These are phyloP conservation scores for Melipona beecheii DNA, from an alignment of 2,888 invertebrate genomes.

Conservation along the genomic window DNA sequence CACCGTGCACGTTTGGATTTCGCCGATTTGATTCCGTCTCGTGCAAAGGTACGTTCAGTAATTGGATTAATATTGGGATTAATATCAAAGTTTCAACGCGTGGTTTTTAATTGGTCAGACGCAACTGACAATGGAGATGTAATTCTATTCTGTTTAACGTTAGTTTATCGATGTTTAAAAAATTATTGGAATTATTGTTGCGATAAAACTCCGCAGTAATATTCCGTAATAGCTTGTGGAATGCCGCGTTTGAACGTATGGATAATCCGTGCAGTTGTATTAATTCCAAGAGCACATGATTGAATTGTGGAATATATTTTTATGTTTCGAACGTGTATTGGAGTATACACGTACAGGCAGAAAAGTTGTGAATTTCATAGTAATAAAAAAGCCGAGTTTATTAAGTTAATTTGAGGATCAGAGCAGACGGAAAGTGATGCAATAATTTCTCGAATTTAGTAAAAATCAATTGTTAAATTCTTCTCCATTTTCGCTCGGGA, in stretches of 20 bases:
- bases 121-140: neutral
- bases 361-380: neutral
- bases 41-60: constrained; percentile 17
- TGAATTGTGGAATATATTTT: neutral
- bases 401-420: neutral
- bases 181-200: neutral
- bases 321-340: neutral
- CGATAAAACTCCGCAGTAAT: too few species aligned
- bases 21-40: neutral
- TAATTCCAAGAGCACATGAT: neutral
- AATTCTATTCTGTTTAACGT: neutral
- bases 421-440: neutral
- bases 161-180: neutral
- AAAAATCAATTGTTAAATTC: neutral
- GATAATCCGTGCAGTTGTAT: neutral
- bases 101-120: neutral
- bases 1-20: neutral
- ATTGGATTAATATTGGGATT: neutral
- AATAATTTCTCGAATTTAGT: neutral
- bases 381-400: too few species aligned
- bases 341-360: neutral
- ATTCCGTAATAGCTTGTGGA: neutral
- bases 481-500: neutral
- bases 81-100: neutral
- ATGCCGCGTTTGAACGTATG: neutral